Percentiles rank a stretch among this genome's conserved stretches.
These are phyloP conservation scores for Psittacula echo DNA, from an alignment of 2,797 vertebrate genomes.

Conservation along the genomic window DNA sequence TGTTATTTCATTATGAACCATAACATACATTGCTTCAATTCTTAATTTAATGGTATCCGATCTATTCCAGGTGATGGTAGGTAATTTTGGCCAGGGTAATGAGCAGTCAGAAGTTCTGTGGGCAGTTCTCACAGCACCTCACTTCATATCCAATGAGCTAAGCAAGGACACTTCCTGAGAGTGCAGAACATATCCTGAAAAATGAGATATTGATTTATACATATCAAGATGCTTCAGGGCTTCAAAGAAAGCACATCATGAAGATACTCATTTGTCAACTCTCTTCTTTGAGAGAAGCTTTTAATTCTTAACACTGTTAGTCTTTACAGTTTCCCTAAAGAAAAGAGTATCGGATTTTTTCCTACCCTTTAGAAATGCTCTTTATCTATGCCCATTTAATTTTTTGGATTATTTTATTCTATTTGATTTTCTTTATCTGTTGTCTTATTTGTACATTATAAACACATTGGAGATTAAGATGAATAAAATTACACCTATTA, in stretches of 20 bases:
- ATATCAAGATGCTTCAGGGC: slow-evolving; percentile 19
- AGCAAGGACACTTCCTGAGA: slow-evolving; percentile 15
- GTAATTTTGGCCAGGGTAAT: slow-evolving; percentile 46
- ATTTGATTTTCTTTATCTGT: too few relatives aligned
- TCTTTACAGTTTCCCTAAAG: background rate
- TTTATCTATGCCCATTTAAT: background rate
- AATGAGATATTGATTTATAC: slow-evolving; percentile 44
- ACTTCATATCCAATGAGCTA: slow-evolving; percentile 39
- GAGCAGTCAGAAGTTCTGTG: slow-evolving; percentile 29
- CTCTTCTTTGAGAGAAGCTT: background rate
- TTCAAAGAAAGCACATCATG: background rate
- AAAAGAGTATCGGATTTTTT: background rate
- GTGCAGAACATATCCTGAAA: slow-evolving; percentile 29
- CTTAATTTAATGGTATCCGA: background rate
- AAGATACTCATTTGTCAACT: background rate
- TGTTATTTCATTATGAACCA: background rate
- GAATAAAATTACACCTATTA: slow-evolving; percentile 1
- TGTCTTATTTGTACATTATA: too few relatives aligned
- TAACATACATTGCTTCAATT: background rate
- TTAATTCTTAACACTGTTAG: background rate
- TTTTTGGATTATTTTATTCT: background rate
- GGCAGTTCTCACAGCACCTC: slow-evolving; percentile 38
- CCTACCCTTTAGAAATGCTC: background rate
- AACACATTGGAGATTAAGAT: background rate
- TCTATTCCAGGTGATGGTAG: slow-evolving; percentile 28